Evolutionary conservation across 2,797 vertebrate genomes (phyloP).

Genomic region (Helostoma temminkii): DNA sequence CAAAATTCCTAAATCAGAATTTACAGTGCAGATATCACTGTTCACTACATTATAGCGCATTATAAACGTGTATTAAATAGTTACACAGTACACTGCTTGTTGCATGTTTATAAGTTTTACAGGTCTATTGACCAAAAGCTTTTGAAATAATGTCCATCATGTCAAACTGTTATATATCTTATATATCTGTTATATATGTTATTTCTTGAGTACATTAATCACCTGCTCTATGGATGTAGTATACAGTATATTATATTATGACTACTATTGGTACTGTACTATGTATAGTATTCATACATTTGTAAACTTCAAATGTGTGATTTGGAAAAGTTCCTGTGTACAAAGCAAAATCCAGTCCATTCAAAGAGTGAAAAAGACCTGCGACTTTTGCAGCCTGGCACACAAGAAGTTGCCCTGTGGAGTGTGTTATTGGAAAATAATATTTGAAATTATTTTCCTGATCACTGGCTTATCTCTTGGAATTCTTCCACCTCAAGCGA

Average conservation of each 20-base stretch:
- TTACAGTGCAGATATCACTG: too few relatives aligned
- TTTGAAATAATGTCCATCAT: not conserved
- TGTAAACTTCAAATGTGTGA: slow-evolving; percentile 37
- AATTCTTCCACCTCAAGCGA: slow-evolving; percentile 83
- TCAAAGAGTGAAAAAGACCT: slow-evolving; percentile 64
- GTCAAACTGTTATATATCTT: not conserved
- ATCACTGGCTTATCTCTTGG: slow-evolving; percentile 88
- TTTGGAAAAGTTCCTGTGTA: slow-evolving; percentile 37
- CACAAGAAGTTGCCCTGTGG: slow-evolving; percentile 72
- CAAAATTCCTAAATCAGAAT: too few relatives aligned
- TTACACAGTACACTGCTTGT: too few relatives aligned
- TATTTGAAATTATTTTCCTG: slow-evolving; percentile 89
- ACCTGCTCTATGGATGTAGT: not conserved
- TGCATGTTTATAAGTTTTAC: too few relatives aligned
- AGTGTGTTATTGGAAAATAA: slow-evolving; percentile 86
- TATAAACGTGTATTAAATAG: too few relatives aligned
- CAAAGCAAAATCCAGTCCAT: slow-evolving; percentile 49
- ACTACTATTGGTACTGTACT: too few relatives aligned
- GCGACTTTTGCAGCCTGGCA: slow-evolving; percentile 72
- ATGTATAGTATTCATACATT: slow-evolving; percentile 14
- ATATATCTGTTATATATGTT: not conserved
- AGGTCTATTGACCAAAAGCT: not conserved
- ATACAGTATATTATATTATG: slow-evolving; percentile 7
- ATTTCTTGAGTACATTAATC: not conserved
- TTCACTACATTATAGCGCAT: too few relatives aligned